Base-by-base conservation (phyloP, 2,888 invertebrate genomes). In the Unio pictorum region DNA sequence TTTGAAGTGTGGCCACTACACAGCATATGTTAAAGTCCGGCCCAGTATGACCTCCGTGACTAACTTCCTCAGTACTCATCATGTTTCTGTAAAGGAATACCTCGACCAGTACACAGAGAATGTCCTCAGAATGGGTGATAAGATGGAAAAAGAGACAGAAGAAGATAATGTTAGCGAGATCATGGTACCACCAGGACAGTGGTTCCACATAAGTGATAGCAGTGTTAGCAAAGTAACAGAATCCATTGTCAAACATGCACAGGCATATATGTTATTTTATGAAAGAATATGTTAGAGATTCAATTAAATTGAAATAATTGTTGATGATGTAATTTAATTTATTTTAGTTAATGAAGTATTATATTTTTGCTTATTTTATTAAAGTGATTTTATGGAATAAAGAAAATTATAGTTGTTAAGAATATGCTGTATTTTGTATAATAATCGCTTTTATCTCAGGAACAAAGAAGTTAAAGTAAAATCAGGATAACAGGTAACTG, bases 201-300 rank as follows among this genome's bases (percentile, higher is more conserved):
- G 99, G 99, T 99, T 95, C 91, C 95, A 95, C 88, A 94, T 97
- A 65, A 97, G 97, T 70, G 99, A 99, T 91, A 95, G 95, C 71
- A 93, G 94, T 86, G 96, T 98, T 0, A 92, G 93, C 57, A 95
- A 95, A 89, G 94, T 95, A 34, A 79, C 87, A 3, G 95, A 96
- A 90, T 93, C 94, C 4, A 92, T 93, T 78, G 98, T 98, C 71
- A 92, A 97, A 62, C 92, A 93, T 81, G 94, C 95, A 72, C 96
- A 98, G 91, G 98, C 99, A n/a, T 99, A 99, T 91, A 92, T 99
- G 66, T 92, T 99, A 58, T 99, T 99, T 91, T 99, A 99, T 90
- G 98, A 98, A 91, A 93, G 98, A 90, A 94, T 98, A 89, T 82
- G 84, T 69, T 90, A 70, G 57, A 45, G 45, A 45, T 45, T 45